A percentile compares a stretch with the other conserved stretches of the same genome.
These are phyloP conservation scores for Ascaphus truei DNA, from an alignment of 2,113 vertebrate species.

Conservation along the genomic window DNA sequence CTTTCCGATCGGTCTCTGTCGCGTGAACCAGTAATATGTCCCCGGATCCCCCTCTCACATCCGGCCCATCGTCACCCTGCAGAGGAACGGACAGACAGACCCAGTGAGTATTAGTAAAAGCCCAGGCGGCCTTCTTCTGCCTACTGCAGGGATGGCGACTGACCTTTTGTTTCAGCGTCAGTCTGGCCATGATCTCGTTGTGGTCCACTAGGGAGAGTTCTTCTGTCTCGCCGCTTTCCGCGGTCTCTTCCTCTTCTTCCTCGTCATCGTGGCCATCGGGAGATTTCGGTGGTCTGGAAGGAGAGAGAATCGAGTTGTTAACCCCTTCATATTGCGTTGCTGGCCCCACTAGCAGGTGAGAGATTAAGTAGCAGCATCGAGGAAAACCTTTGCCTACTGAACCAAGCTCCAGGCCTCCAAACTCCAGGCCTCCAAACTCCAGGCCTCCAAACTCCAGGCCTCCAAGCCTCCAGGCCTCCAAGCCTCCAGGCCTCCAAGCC, in stretches of 20 bases:
- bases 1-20: conserved; percentile 95
- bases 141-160: background rate
- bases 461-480: too few relatives aligned
- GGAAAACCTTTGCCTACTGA: too few relatives aligned
- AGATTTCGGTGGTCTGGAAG: conserved; percentile 68
- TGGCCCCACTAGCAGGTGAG: too few relatives aligned
- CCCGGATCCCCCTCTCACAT: conserved; percentile 91
- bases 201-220: conserved; percentile 94
- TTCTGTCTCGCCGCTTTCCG: conserved; percentile 74
- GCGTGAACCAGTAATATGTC: conserved; percentile 94
- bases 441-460: too few relatives aligned
- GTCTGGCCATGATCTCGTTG: conserved; percentile 87
- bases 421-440: too few relatives aligned
- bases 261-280: conserved; percentile 70
- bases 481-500: too few relatives aligned
- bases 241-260: conserved; percentile 75
- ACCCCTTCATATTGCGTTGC: too few relatives aligned
- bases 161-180: conserved; percentile 94
- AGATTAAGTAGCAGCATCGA: too few relatives aligned
- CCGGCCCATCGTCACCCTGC: conserved; percentile 92
- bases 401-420: too few relatives aligned
- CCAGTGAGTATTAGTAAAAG: background rate
- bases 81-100: background rate
- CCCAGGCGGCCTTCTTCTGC: background rate
- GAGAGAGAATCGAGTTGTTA: too few relatives aligned